A percentile compares a stretch with the other conserved stretches of the same genome.
phyloP scores from a whole-genome alignment of 2,888 invertebrate genomes.

The Phorcus lineatus region DNA sequence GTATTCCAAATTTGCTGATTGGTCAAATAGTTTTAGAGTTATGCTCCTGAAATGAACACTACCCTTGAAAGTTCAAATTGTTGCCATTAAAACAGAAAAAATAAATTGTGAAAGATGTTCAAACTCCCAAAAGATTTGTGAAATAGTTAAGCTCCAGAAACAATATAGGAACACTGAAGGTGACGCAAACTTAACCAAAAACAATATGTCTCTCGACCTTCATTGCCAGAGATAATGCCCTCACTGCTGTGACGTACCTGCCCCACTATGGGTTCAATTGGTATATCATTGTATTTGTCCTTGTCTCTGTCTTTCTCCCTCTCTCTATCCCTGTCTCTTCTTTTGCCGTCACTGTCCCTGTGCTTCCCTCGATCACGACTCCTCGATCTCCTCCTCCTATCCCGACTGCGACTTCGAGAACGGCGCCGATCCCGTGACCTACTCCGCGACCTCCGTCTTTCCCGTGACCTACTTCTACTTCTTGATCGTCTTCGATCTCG shows the following conservation, averaged over 20 bases:
- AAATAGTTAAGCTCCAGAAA: no score
- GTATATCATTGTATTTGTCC: conserved; percentile 64
- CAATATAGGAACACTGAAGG: no score
- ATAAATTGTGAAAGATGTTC: no score
- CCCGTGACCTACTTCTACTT: conserved; percentile 31
- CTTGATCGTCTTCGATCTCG: conserved; percentile 19
- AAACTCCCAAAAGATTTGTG: no score
- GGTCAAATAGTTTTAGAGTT: no score
- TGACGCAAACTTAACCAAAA: no score
- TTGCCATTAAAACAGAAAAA: no score
- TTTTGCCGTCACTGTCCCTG: conserved; percentile 48
- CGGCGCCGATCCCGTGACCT: conserved; percentile 52
- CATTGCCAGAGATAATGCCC: no score
- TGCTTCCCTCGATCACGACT: conserved; percentile 56
- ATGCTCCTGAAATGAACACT: no score
- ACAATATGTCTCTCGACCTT: no score
- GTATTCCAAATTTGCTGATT: no score
- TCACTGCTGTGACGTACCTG: conserved; percentile 73
- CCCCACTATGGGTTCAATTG: conserved; percentile 78
- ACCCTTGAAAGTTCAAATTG: no score
- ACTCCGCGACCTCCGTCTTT: conserved; percentile 38
- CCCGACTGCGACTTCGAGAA: conserved; percentile 45
- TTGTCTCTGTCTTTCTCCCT: conserved; percentile 18
- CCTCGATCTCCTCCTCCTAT: conserved; percentile 44
- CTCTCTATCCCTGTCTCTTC: conserved; percentile 33